Evolutionary conservation across 2,113 vertebrate genomes (phyloP), one percentile per base, ranked within the genome.

Genomic region (Acanthochromis polyacanthus): DNA sequence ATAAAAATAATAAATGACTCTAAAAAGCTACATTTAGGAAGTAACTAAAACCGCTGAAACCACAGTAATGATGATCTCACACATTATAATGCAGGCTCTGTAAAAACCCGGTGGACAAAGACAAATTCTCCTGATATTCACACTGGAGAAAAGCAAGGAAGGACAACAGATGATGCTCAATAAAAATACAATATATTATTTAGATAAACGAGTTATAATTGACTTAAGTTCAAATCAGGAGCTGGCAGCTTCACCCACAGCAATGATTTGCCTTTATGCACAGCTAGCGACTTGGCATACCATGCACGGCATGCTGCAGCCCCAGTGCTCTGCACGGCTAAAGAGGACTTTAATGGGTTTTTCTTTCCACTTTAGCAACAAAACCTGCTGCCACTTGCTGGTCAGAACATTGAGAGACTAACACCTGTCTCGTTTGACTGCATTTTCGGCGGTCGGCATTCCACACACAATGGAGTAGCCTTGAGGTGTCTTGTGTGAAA

Each of bases 331-430:
- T 68, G 78, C 62, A 68, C 56, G 2, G 55, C 81, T 64, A 76
- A 30, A 82, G 58, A 78, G 59, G 78, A 68, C 82, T 78, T 73
- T 84, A 89, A 86, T 89, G 79, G 79, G 16, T 64, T 89, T 88
- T 88, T 80, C 63, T 81, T 66, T 73, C 72, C 61, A 69, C 80
- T 84, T 85, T 61, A 71, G 85, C 51, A 78, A 75, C 67, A 86
- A 81, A 69, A 75, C 68, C 20, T 28, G 36, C 22, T n/a, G 68
- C n/a, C 58, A 68, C 36, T 78, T 17, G 22, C 62, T 70, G 59
- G 51, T 70, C 68, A 20, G 77, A 63, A 79, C 71, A 70, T 60
- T 43, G 25, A 36, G 45, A 40, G 57, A 55, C 46, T 48, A 45
- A 20, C 50, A 70, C 57, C 56, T 62, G 68, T 68, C 75, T 75